Conservation (phyloP, 2,113 vertebrate species). For the Gracilinanus agilis region DNA sequence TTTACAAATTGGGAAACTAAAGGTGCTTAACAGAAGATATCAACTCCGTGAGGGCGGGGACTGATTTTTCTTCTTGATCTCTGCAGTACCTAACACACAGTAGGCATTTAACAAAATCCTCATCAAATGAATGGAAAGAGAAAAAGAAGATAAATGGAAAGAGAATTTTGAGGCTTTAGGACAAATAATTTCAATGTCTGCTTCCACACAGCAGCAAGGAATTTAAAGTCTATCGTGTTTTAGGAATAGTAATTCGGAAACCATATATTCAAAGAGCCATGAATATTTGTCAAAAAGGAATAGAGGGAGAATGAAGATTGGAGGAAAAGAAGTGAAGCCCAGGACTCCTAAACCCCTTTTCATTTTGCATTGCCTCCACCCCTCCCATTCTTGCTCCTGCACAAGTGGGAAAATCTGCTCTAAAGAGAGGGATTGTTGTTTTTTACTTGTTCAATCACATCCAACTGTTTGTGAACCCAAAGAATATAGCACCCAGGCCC, state of each 20-base stretch:
- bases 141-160: slow-evolving; percentile 53
- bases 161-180: slow-evolving; percentile 63
- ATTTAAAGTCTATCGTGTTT: slow-evolving; percentile 54
- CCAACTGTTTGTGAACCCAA: no score
- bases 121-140: slow-evolving; percentile 17
- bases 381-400: background rate
- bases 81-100: background rate
- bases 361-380: background rate
- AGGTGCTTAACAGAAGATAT: no score
- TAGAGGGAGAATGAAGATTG: slow-evolving; percentile 26
- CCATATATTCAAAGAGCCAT: slow-evolving; percentile 45
- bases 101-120: background rate
- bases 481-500: no score
- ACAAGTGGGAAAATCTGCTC: background rate
- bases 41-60: background rate
- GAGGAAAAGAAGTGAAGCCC: background rate
- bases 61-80: background rate
- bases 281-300: slow-evolving; percentile 3
- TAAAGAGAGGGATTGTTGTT: background rate
- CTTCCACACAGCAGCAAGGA: slow-evolving; percentile 45
- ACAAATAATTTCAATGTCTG: slow-evolving; percentile 61
- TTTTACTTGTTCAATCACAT: no score
- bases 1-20: no score
- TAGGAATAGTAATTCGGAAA: slow-evolving; percentile 58
- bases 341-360: background rate